These are phyloP conservation scores for Molossus molossus DNA, from an alignment of 2,797 vertebrate species.

Conservation along the genomic window DNA sequence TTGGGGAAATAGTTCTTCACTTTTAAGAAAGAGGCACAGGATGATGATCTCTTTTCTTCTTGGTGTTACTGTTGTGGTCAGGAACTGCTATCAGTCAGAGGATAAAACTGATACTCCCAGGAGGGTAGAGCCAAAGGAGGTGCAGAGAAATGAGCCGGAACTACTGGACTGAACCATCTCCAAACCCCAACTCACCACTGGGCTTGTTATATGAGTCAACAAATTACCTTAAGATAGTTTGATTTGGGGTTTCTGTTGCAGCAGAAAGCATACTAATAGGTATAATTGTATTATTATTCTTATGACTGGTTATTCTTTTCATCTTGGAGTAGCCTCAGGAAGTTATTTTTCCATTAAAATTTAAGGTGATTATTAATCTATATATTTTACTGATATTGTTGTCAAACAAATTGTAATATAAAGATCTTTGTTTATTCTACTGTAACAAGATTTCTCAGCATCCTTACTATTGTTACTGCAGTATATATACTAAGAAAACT, in stretches of 20 bases:
- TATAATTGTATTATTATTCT: slow-evolving; percentile 40
- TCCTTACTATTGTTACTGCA: neutral
- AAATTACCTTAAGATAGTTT: slow-evolving; percentile 54
- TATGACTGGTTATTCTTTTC: slow-evolving; percentile 59
- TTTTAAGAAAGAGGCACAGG: slow-evolving; percentile 30
- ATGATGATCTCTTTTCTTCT: slow-evolving; percentile 51
- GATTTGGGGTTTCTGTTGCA: slow-evolving; percentile 66
- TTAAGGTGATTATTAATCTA: slow-evolving; percentile 23
- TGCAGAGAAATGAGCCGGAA: neutral
- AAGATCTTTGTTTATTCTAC: slow-evolving; percentile 45
- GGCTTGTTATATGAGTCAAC: slow-evolving; percentile 29
- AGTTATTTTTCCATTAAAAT: slow-evolving; percentile 60
- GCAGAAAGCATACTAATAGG: slow-evolving; percentile 55
- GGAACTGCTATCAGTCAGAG: slow-evolving; percentile 30
- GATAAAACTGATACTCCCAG: slow-evolving; percentile 54
- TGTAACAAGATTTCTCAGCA: slow-evolving; percentile 38
- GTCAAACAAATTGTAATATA: slow-evolving; percentile 34
- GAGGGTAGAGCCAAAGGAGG: neutral
- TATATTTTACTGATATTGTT: slow-evolving; percentile 37
- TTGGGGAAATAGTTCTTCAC: neutral
- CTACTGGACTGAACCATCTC: neutral
- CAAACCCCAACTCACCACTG: neutral
- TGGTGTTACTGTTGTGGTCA: slow-evolving; percentile 42
- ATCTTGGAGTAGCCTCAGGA: slow-evolving; percentile 47
- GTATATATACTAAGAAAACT: neutral